Evolutionary conservation across 2,113 vertebrate species (phyloP).

Genomic region (Stegastes partitus): DNA sequence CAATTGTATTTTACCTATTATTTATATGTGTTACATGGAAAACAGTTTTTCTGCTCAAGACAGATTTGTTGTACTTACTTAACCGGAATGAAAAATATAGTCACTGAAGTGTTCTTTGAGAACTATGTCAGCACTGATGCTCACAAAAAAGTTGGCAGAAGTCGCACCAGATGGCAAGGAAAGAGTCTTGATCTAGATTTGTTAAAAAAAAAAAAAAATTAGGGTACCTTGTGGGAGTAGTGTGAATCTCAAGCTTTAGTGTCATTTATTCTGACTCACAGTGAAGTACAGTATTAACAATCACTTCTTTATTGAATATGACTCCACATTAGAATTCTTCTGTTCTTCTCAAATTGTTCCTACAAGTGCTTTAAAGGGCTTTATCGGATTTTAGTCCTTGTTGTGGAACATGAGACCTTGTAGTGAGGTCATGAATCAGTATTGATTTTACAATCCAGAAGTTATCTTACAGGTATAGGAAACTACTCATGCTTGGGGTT

Average conservation of each 20-base stretch:
- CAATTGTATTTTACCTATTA: too few species aligned
- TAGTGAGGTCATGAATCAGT: too few species aligned
- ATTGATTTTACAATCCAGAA: too few species aligned
- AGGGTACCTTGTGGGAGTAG: constrained; percentile 18
- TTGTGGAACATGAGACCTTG: too few species aligned
- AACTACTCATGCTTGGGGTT: too few species aligned
- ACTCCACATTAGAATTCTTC: too few species aligned
- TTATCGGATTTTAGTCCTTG: too few species aligned
- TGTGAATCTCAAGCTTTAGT: constrained; percentile 7
- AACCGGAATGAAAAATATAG: not conserved
- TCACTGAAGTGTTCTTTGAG: not conserved
- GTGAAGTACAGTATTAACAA: constrained; percentile 3
- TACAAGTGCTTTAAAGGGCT: too few species aligned
- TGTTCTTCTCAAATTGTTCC: too few species aligned
- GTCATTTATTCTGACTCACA: constrained; percentile 4
- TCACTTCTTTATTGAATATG: not conserved
- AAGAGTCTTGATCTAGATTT: not conserved
- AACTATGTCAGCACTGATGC: not conserved
- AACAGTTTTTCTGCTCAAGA: not conserved
- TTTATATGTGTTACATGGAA: not conserved
- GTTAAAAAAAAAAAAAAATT: not conserved
- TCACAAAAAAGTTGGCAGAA: not conserved
- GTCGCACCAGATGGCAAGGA: constrained; percentile 1
- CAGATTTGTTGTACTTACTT: not conserved
- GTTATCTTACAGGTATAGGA: too few species aligned